Percentiles rank a stretch among this genome's conserved stretches.
These are phyloP conservation scores for Halictus quadricinctus DNA, from an alignment of 2,888 invertebrate genomes.

Conservation along the genomic window DNA sequence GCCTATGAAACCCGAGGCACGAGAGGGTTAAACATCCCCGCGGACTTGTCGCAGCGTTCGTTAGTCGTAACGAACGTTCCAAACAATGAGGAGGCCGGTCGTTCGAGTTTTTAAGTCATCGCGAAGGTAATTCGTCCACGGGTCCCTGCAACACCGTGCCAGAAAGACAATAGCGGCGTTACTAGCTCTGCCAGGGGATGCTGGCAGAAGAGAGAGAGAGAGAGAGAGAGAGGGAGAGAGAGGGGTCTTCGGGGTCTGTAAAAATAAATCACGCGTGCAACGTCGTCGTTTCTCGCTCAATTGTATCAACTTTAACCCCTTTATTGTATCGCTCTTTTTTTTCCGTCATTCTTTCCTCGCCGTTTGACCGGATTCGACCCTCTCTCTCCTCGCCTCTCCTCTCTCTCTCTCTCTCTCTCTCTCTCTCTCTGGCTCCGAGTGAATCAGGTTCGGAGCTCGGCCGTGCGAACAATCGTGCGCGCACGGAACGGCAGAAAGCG, in stretches of 20 bases:
- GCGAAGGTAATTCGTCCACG: constrained; percentile 42
- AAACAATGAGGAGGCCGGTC: constrained; percentile 31
- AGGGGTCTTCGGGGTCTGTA: constrained; percentile 60
- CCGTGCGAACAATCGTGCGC: constrained; percentile 73
- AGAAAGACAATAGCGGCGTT: constrained; percentile 62
- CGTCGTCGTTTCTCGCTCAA: constrained; percentile 74
- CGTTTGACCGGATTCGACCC: constrained; percentile 80
- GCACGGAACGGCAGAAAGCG: constrained; percentile 69
- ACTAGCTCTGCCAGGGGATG: constrained; percentile 42
- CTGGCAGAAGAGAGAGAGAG: constrained; percentile 24
- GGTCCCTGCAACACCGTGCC: constrained; percentile 32
- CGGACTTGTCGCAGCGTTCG: constrained; percentile 30
- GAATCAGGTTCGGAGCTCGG: constrained; percentile 61
- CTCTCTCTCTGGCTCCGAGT: constrained; percentile 43
- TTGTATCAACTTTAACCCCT: constrained; percentile 80
- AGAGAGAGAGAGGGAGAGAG: constrained; percentile 40
- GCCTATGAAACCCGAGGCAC: neutral
- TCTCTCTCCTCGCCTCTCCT: constrained; percentile 49
- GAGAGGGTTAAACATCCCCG: neutral
- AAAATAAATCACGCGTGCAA: constrained; percentile 78
- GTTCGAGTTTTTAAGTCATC: constrained; percentile 61
- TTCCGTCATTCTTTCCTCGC: constrained; percentile 65
- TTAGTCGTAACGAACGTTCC: constrained; percentile 54
- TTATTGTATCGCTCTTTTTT: constrained; percentile 73
- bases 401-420: constrained; percentile 7